A percentile compares a stretch with the other conserved stretches of the same genome.
Evolutionary conservation across 2,888 invertebrate species (phyloP).

Genomic region (Anodontia alba): DNA sequence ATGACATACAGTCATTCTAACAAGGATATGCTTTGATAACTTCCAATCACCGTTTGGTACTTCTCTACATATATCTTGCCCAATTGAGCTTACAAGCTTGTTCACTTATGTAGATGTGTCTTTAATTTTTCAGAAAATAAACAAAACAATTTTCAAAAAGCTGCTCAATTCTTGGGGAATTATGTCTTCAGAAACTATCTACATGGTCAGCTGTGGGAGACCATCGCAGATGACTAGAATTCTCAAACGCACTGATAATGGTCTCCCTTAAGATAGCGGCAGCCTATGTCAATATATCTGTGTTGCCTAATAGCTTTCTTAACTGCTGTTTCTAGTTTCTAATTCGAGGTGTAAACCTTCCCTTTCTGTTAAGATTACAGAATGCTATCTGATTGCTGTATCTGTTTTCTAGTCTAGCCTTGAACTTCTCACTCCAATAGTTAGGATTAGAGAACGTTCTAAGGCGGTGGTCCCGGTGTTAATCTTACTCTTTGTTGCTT

Average conservation of each 20-base stretch:
- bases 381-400: constrained; percentile 9
- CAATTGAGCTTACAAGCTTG: constrained; percentile 44
- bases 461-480: too few species aligned
- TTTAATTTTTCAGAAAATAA: constrained; percentile 24
- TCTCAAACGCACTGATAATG: constrained; percentile 29
- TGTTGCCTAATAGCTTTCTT: constrained; percentile 21
- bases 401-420: constrained; percentile 14
- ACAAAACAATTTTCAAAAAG: constrained; percentile 29
- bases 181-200: background rate
- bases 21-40: constrained; percentile 45
- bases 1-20: constrained; percentile 51
- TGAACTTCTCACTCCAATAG: constrained; percentile 23
- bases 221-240: constrained; percentile 27
- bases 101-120: constrained; percentile 4
- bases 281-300: constrained; percentile 20
- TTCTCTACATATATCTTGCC: constrained; percentile 58
- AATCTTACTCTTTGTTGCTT: too few species aligned
- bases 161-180: constrained; percentile 4
- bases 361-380: constrained; percentile 10
- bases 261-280: constrained; percentile 19
- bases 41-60: constrained; percentile 55
- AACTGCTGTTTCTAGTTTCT: constrained; percentile 27
- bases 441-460: constrained; percentile 22
- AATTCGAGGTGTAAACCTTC: constrained; percentile 25
- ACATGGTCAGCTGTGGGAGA: constrained; percentile 36